Percentiles rank a stretch among this genome's conserved stretches.
Evolutionary conservation across 2,113 vertebrate species (phyloP).

Genomic region (Peromyscus californicus): DNA sequence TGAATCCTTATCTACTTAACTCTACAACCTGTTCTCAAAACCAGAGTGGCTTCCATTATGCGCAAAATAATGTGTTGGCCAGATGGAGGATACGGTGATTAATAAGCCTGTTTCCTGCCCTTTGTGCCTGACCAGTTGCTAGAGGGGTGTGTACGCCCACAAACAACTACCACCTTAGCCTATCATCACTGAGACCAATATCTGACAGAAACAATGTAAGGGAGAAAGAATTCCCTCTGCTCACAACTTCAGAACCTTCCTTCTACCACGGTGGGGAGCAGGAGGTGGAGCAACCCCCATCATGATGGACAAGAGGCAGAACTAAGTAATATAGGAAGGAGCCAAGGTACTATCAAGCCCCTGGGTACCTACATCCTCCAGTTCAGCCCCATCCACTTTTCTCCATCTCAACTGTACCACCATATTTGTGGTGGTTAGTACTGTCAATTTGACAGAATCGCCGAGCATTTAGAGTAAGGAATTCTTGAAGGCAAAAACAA

Average conservation of each 20-base stretch:
- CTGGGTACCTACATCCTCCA: not conserved
- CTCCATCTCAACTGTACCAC: not conserved
- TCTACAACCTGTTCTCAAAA: not conserved
- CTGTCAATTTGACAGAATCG: not conserved
- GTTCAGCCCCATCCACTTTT: not conserved
- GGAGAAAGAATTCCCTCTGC: not conserved
- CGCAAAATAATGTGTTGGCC: not conserved
- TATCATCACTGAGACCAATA: not conserved
- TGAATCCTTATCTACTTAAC: not conserved
- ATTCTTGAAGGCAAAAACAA: not conserved
- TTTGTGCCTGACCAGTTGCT: not conserved
- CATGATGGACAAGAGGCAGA: not conserved
- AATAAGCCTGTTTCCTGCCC: not conserved
- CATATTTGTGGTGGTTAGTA: not conserved
- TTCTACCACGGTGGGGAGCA: no score
- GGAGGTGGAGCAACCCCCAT: not conserved
- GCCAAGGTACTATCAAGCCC: not conserved
- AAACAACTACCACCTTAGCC: not conserved
- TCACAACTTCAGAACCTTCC: not conserved
- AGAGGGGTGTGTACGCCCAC: not conserved
- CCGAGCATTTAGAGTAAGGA: not conserved
- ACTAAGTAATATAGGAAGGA: not conserved
- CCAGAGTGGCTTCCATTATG: not conserved
- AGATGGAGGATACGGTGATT: not conserved
- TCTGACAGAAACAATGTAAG: not conserved